Conservation (phyloP, 2,113 vertebrate species). For the Mohoua ochrocephala region DNA sequence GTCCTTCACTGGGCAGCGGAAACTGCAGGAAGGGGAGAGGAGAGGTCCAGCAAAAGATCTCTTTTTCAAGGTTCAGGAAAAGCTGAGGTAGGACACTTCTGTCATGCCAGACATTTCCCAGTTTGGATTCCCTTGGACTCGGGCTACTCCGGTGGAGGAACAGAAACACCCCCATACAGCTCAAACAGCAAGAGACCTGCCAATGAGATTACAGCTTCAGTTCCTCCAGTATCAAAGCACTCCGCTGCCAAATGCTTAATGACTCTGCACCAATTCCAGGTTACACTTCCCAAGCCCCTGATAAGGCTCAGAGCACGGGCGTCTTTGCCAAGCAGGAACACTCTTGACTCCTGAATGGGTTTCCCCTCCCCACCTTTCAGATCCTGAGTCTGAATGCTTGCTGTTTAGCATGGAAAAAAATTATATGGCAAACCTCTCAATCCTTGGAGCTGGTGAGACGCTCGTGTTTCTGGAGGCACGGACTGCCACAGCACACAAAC, state of each 20-base stretch:
- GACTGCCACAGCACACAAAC: not conserved
- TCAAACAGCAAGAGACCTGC: not conserved
- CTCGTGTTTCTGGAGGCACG: not conserved
- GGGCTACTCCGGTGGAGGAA: not conserved
- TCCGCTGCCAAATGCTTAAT: not conserved
- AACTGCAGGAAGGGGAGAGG: not conserved
- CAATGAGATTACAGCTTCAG: not conserved
- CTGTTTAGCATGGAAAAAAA: not conserved
- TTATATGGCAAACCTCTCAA: not conserved
- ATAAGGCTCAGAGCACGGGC: fast-evolving
- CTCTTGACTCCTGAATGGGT: not conserved
- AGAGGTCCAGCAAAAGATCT: not conserved
- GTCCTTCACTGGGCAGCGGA: not conserved
- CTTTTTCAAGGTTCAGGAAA: not conserved
- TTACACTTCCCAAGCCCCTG: not conserved
- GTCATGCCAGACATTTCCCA: fast-evolving
- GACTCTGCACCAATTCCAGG: not conserved
- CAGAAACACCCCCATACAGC: not conserved
- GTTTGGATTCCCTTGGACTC: not conserved
- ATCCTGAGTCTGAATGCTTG: not conserved
- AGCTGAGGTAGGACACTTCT: not conserved
- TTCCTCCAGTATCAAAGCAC: not conserved
- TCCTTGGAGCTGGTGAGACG: not conserved
- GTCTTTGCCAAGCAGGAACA: not conserved
- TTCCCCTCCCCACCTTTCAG: not conserved